Evolutionary conservation across 2,113 vertebrate species (phyloP), one percentile per base, ranked within the genome.

Genomic region (Columba livia): DNA sequence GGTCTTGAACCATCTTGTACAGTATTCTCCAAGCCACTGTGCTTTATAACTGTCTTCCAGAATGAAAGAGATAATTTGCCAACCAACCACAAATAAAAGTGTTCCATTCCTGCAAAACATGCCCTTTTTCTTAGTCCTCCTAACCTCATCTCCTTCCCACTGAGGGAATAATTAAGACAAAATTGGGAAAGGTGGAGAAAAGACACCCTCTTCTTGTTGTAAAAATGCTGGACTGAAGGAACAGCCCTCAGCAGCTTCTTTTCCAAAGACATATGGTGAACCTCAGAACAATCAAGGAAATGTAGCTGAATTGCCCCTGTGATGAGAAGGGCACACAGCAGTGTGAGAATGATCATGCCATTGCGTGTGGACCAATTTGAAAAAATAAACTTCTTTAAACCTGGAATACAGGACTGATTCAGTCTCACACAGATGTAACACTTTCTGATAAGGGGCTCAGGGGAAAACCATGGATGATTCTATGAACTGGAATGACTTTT

Each of bases 361-460:
- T 25, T 72, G 8, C 10, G 24, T n/a, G 11, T 25, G 5, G 12
- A 48, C 6, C 66, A 34, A 23, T 58, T 15, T 69, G 21, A 62
- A 80, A 66, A 79, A 65, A 31, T 5, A 88, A 29, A 6, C 40
- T 72, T 65, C 16, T 73, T 83, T 40, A 84, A 77, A 64, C 12
- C 16, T 85, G n/a, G n/a, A 90, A 90, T 47, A 2, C 10, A 69
- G 12, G 28, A 48, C 8, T 75, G 31, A 71, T 79, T 89, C 24
- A 53, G 12, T 48, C 40, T 53, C 1, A 0, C 11, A 31, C 8
- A 9, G 7, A 24, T 79, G 40, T 13, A 50, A 2, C 9, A 64
- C 15, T 64, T 15, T 54, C 23, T 82, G 53, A 36, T 50, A 73
- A 65, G 6, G 4, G 16, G 2, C 20, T 66, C 8, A 8, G 44